Conservation (phyloP, 2,797 vertebrate species). For the Aratinga solstitialis region DNA sequence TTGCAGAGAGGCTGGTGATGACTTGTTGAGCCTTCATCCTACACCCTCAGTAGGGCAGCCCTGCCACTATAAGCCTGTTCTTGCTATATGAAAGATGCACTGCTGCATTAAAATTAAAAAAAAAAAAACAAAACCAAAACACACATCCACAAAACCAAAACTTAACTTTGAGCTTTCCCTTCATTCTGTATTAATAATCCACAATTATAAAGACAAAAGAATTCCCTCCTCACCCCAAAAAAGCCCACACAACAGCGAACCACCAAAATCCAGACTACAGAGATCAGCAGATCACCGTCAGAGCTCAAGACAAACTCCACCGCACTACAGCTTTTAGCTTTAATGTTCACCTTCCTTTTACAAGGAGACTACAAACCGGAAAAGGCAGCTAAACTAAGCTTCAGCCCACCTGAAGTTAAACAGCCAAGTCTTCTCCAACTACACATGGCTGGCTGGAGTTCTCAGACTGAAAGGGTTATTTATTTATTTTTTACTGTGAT, state of each 20-base stretch:
- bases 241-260: neutral
- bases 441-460: fast-evolving
- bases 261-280: neutral
- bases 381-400: neutral
- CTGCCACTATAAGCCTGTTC: fast-evolving
- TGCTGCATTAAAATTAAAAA: neutral
- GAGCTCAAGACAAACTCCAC: neutral
- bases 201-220: neutral
- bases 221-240: neutral
- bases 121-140: neutral
- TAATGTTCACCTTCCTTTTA: neutral
- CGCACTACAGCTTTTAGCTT: neutral
- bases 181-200: neutral
- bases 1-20: neutral
- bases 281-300: neutral
- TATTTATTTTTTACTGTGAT: neutral
- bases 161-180: neutral
- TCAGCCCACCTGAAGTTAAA: neutral
- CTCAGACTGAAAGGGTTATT: neutral
- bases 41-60: neutral
- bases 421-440: neutral
- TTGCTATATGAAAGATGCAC: no score
- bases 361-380: neutral
- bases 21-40: neutral
- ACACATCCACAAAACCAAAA: neutral